Evolutionary conservation across 2,888 invertebrate genomes (phyloP).

Genomic region (Sympetrum striolatum): DNA sequence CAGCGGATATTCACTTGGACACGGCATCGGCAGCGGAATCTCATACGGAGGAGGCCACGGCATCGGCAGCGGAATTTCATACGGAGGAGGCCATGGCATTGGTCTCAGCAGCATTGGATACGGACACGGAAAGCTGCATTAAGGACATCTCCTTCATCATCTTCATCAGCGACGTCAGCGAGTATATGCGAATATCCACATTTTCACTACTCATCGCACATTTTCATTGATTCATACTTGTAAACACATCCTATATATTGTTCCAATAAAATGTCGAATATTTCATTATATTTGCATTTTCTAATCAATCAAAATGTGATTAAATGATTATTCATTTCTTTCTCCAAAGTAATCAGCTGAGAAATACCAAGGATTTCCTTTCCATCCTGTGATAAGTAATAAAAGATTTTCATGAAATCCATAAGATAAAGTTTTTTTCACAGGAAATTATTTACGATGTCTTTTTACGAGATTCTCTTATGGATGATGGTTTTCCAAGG

Average conservation of each 20-base stretch:
- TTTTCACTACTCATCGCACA: not conserved
- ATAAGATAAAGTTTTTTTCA: no score
- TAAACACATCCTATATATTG: not conserved
- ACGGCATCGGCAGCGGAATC: not conserved
- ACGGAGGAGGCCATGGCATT: not conserved
- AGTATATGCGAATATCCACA: not conserved
- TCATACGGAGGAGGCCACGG: no score
- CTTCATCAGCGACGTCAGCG: not conserved
- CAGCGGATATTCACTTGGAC: not conserved
- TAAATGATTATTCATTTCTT: no score
- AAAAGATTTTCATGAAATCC: no score
- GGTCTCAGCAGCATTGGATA: not conserved
- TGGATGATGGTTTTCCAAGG: no score
- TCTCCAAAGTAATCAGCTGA: no score
- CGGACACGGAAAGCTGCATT: not conserved
- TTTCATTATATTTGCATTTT: not conserved
- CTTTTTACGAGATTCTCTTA: no score
- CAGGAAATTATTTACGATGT: no score
- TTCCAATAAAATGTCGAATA: conserved; percentile 1
- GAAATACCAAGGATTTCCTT: no score
- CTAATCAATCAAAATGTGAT: no score
- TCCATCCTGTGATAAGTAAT: no score
- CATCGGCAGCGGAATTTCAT: not conserved
- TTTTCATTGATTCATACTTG: not conserved
- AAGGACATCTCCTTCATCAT: not conserved